Base-by-base conservation (phyloP, 2,888 invertebrate species). In the Clivina fossor region DNA sequence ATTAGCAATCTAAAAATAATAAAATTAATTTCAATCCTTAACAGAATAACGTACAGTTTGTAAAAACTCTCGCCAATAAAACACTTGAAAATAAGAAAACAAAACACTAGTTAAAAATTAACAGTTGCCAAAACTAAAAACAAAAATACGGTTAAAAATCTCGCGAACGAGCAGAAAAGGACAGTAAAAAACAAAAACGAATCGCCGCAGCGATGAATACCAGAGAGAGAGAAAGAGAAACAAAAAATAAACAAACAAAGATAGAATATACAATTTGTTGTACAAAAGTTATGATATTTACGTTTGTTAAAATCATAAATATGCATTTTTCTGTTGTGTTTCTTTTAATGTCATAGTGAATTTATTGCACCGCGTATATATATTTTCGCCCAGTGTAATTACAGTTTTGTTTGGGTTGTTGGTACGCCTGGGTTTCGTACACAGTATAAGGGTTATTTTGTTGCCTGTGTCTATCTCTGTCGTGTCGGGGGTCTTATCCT, bases 401-500 rank as follows among this genome's bases (percentile, higher is more conserved):
- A 51, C 51, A 51, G 41, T 43, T 41, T 51, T 41, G 51, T 51
- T 51, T 51, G 51, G n/a, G n/a, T n/a, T n/a, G n/a, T n/a, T n/a
- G n/a, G n/a, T n/a, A n/a, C n/a, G n/a, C n/a, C n/a, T n/a, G n/a
- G n/a, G n/a, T n/a, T 41, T 33, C 51, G 51, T 40, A 19, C 22
- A 20, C 22, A 19, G 22, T 40, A 19, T n/a, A n/a, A n/a, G n/a
- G n/a, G n/a, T n/a, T n/a, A n/a, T n/a, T 40, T 19, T 40, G 16
- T 38, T 38, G 2, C 8, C 38, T 1, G 8, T 18, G 19, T 5
- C 35, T 51, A 24, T 51, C 41, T 41, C 43, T 51, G 40, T 51
- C 43, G n/a, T n/a, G n/a, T n/a, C n/a, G n/a, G n/a, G n/a, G n/a
- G n/a, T 41, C 51, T 51, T 51, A 51, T 51, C 51, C 51, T 51